Evolutionary conservation across 2,888 invertebrate genomes (phyloP).

Genomic region (Subacronicta megacephala): DNA sequence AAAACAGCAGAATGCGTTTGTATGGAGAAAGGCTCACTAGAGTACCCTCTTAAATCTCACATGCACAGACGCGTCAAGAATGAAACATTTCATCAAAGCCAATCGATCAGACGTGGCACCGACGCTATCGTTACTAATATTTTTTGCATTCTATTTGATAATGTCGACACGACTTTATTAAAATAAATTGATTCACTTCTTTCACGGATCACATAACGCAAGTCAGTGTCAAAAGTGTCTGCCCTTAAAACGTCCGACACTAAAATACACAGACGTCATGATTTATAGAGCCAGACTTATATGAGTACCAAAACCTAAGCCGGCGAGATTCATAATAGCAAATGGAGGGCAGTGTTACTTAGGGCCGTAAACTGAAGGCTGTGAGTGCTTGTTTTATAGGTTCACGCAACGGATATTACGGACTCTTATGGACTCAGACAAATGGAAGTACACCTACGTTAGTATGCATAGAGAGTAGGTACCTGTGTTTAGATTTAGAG

Average conservation of each 20-base stretch:
- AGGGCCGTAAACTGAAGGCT: conserved; percentile 28
- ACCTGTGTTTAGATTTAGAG: conserved; percentile 3
- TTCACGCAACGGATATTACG: conserved; percentile 33
- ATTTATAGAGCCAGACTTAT: conserved; percentile 30
- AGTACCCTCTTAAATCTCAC: too few species aligned
- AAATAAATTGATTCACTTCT: too few species aligned
- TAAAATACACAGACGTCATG: conserved; percentile 10
- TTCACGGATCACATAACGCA: not conserved
- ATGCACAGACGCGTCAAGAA: too few species aligned
- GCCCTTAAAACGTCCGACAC: conserved; percentile 4
- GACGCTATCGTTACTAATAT: too few species aligned
- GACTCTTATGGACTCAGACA: conserved; percentile 9
- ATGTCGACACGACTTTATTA: too few species aligned
- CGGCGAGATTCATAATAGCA: conserved; percentile 30
- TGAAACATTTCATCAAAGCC: too few species aligned
- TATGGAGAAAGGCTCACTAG: too few species aligned
- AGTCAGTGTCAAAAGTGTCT: conserved; percentile 1
- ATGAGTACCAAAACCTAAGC: conserved; percentile 21
- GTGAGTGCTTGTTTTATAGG: conserved; percentile 42
- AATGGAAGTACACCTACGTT: conserved; percentile 14
- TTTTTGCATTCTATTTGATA: too few species aligned
- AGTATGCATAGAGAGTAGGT: conserved; percentile 12
- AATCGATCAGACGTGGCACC: too few species aligned
- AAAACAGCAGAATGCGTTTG: too few species aligned
- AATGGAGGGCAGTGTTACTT: conserved; percentile 33